Conservation (phyloP, 2,888 invertebrate species). For the Gasteruption jaculator region DNA sequence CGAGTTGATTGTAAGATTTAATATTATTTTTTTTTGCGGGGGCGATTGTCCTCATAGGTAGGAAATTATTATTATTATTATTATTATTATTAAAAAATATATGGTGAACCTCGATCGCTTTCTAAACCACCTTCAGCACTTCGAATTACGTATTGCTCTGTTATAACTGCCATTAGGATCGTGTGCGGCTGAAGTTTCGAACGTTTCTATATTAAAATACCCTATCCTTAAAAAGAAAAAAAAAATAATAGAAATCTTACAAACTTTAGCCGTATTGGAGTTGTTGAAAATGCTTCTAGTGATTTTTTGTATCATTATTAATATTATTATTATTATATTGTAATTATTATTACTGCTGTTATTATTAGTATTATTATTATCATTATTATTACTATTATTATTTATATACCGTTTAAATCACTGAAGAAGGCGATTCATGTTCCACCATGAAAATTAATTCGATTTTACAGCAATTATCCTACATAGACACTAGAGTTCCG, state of each 20-base stretch:
- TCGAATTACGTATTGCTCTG: slow-evolving; percentile 1
- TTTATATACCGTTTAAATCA: slow-evolving; percentile 12
- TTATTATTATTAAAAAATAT: slow-evolving; percentile 10
- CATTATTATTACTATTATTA: slow-evolving; percentile 4
- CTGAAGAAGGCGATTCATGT: slow-evolving; percentile 43
- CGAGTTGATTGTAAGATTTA: too few species aligned
- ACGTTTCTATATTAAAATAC: slow-evolving; percentile 9
- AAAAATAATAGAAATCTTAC: too few species aligned
- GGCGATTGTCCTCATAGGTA: too few species aligned
- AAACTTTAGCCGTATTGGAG: too few species aligned
- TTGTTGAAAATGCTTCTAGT: too few species aligned
- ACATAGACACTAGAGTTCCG: too few species aligned
- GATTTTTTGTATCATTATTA: too few species aligned
- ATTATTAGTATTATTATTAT: too few species aligned
- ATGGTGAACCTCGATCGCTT: slow-evolving; percentile 47
- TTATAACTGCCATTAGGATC: slow-evolving; percentile 11
- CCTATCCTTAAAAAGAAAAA: slow-evolving; percentile 4
- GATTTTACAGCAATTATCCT: slow-evolving; percentile 3
- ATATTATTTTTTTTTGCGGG: too few species aligned
- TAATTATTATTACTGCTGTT: too few species aligned
- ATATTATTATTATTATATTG: too few species aligned
- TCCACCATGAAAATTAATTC: slow-evolving; percentile 34
- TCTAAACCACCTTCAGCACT: slow-evolving; percentile 27
- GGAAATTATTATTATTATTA: too few species aligned
- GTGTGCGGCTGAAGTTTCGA: not conserved